A percentile compares a stretch with the other conserved stretches of the same genome.
Conservation (phyloP, 2,113 vertebrate genomes). For the Hippocampus guttulatus region DNA sequence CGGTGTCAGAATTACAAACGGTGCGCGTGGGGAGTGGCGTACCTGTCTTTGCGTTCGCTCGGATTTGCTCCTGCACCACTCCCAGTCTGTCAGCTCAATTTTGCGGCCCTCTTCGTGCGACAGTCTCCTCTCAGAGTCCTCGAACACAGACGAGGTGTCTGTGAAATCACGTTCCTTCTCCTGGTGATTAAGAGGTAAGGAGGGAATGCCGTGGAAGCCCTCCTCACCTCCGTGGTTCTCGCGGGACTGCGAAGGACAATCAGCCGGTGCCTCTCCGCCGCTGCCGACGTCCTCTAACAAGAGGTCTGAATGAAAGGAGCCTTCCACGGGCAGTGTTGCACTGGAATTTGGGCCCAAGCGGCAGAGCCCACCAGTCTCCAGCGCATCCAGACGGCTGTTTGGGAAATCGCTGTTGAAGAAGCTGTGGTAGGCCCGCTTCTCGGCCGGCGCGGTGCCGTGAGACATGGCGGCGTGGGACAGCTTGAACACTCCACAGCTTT, state of each 20-base stretch:
- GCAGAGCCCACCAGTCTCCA: conserved; percentile 48
- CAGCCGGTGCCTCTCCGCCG: conserved; percentile 34
- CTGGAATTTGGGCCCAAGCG: conserved; percentile 67
- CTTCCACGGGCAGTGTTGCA: conserved; percentile 68
- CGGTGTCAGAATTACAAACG: conserved; percentile 12
- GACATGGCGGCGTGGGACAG: conserved; percentile 74
- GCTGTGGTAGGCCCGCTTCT: conserved; percentile 69
- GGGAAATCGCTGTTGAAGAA: conserved; percentile 69
- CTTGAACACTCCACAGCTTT: conserved; percentile 84
- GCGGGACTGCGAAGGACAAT: conserved; percentile 37
- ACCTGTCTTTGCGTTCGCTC: conserved; percentile 94
- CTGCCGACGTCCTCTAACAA: conserved; percentile 49
- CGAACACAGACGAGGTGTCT: conserved; percentile 60
- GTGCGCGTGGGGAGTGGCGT: conserved; percentile 23
- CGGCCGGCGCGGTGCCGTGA: conserved; percentile 49
- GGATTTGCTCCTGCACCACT: conserved; percentile 95
- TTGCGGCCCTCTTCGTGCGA: conserved; percentile 80
- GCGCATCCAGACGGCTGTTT: conserved; percentile 41
- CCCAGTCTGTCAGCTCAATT: conserved; percentile 88
- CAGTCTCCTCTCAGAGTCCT: conserved; percentile 79
- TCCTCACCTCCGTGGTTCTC: conserved; percentile 40
- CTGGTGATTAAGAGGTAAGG: conserved; percentile 33
- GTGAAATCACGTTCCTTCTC: conserved; percentile 57
- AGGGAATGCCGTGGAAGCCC: conserved; percentile 40
- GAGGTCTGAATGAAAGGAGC: conserved; percentile 64